Base-by-base conservation (phyloP, 2,797 vertebrate genomes). In the Sebastiscus albofasciatus region DNA sequence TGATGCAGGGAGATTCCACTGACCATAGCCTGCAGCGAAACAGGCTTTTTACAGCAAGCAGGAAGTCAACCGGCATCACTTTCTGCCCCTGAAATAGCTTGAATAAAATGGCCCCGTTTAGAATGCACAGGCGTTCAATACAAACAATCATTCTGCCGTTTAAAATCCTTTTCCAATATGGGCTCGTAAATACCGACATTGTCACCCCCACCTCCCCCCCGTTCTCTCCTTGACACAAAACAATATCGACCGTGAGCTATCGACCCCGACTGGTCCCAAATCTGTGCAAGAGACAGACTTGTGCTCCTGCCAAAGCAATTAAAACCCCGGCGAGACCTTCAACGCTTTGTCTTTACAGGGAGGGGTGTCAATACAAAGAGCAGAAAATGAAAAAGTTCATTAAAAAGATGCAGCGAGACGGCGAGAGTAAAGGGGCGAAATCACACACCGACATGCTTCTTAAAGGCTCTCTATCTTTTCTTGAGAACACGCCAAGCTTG, bases 281-380 rank as follows among this genome's bases (percentile, higher is more conserved):
- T 87, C 88, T 80, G 87, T 74, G 80, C 76, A 33, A 74, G 75
- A 85, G 85, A 67, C 77, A 69, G 62, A 83, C 74, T 81, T 79
- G 74, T 74, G 79, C 71, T 84, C 33, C 74, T 72, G 92, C 89
- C 91, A 90, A 93, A 77, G 83, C 89, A 86, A 94, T 93, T 94
- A 94, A 90, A 89, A 74, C 64, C 62, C 80, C 67, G 5, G 54
- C 5, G 55, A 77, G 89, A 75, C 88, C 73, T 69, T 77, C 7
- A 18, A n/a, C 14, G 70, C 72, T 82, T 89, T 75, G 84, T 86
- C 80, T 89, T 81, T 59, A 54, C 27, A 55, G 68, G 60, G 55
- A 26, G 4, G 59, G 29, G 46, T 54, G 67, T 86, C 77, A 80
- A 82, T 86, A 80, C 14, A 26, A 77, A 76, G 62, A 72, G 55